Evolutionary conservation across 1,140 invertebrate genomes (phyloP), one percentile per base, ranked within the genome.

Genomic region (Prorops nasuta): DNA sequence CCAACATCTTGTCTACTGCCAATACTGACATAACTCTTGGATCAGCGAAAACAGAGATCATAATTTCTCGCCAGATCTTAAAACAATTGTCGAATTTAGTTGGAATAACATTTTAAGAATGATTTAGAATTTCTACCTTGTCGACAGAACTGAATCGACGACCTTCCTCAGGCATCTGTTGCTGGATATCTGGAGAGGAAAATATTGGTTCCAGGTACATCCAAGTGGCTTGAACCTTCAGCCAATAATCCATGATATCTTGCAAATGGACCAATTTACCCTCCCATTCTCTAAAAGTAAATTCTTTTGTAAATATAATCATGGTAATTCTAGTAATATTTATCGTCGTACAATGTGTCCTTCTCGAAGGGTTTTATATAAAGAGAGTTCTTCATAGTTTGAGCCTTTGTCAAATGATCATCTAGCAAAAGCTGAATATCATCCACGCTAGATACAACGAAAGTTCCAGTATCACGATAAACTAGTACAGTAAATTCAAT

Each of bases 141-240:
- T 97, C 93, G 21, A 97, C 92, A 17, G 92, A 91, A 66, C 85
- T 91, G 64, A 94, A 93, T 59, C 92, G 80, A 40, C 94, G 81
- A 14, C 92, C 94, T 79, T 94, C 91, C 69, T 91, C 89, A 0
- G 94, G 94, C 87, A 98, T 92, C 85, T 91, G 89, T 54, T 88
- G 86, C 78, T 98, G 96, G 72, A 99, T 98, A 77, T 99, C 96
- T 2, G 95, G 95, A 15, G 94, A 97, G 3, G 91, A 91, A 74
- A 98, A 98, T 58, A 99, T 97, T 1, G 96, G 96, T 69, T 98
- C 96, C 56, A 99, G 79, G 73, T 98, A 98, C 79, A 97, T 89
- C 95, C 96, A 98, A 1, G 92, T 96, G 1, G 88, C 83, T 77
- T 98, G 95, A 14, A 98, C 95, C 67, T 93, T 92, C 4, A 98